phyloP scores from a whole-genome alignment of 2,888 invertebrate genomes.

The Oxyscelio sp. region DNA sequence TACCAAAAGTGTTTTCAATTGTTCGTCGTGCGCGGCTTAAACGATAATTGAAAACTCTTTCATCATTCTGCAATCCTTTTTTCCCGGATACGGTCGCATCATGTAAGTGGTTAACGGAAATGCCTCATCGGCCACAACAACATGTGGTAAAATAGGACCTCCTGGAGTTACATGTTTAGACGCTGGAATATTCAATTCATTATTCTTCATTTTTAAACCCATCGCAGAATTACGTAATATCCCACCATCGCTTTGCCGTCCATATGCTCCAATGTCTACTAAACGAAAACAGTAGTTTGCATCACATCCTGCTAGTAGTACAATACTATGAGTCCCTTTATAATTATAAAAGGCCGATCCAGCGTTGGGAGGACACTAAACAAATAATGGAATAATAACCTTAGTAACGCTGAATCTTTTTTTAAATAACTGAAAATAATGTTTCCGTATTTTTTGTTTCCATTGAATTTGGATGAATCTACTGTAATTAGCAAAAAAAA shows the following conservation, averaged over 20 bases:
- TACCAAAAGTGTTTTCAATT: not conserved
- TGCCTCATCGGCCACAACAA: slow-evolving; percentile 6
- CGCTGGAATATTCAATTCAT: slow-evolving; percentile 14
- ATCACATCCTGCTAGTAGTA: slow-evolving; percentile 10
- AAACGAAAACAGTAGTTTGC: slow-evolving; percentile 1
- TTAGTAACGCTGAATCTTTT: too few relatives aligned
- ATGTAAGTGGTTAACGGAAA: slow-evolving; percentile 9
- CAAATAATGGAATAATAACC: too few relatives aligned
- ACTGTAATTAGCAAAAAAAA: too few relatives aligned
- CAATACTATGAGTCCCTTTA: slow-evolving; percentile 11
- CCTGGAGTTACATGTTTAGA: not conserved
- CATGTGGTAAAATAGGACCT: not conserved
- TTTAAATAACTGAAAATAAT: too few relatives aligned
- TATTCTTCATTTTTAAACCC: not conserved
- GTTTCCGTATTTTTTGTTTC: too few relatives aligned
- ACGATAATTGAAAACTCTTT: not conserved
- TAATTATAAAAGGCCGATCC: slow-evolving; percentile 21
- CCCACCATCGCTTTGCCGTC: slow-evolving; percentile 16
- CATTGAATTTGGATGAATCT: too few relatives aligned
- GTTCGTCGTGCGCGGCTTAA: not conserved
- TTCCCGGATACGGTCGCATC: slow-evolving; percentile 23
- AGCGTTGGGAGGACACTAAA: slow-evolving; percentile 8
- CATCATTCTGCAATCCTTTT: not conserved
- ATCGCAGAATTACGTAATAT: not conserved
- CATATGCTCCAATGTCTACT: slow-evolving; percentile 12